Evolutionary conservation across 2,888 invertebrate species (phyloP).

Genomic region (Nemapogon koenigi): DNA sequence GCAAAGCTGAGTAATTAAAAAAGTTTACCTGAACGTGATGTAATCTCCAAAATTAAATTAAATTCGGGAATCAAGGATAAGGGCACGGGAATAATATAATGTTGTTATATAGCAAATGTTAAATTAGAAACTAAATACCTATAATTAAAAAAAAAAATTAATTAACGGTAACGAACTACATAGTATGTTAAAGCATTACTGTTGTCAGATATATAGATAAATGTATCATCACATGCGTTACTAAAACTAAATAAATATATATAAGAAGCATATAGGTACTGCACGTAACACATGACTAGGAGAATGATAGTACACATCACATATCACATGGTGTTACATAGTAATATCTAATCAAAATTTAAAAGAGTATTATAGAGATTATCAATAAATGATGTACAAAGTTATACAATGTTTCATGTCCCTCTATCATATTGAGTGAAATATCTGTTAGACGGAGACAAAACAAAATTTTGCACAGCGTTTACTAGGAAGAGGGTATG

Average conservation of each 20-base stretch:
- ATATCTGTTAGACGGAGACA: no score
- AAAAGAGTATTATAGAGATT: not conserved
- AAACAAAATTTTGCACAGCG: no score
- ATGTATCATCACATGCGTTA: no score
- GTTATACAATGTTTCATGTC: no score
- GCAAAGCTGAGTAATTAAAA: no score
- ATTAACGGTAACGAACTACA: no score
- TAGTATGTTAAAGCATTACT: not conserved
- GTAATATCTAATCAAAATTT: not conserved
- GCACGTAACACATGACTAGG: constrained; percentile 14
- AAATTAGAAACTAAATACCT: not conserved
- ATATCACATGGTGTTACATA: constrained; percentile 5
- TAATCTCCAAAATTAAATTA: constrained; percentile 32
- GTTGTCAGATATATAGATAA: not conserved
- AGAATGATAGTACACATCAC: constrained; percentile 12
- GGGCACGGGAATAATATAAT: constrained; percentile 4
- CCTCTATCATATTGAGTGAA: no score
- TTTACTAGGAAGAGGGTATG: no score
- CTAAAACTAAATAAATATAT: no score
- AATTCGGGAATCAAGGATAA: constrained; percentile 5
- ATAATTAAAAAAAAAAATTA: constrained; percentile 1
- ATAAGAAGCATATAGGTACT: constrained; percentile 5
- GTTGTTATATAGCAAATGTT: constrained; percentile 3
- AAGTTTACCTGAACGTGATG: constrained; percentile 50
- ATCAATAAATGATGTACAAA: no score